Evolutionary conservation across 53 echinoderm and acorn worm species (phyloP), one percentile per base, ranked within the genome.

Genomic region (Hippasteria phrygiana): DNA sequence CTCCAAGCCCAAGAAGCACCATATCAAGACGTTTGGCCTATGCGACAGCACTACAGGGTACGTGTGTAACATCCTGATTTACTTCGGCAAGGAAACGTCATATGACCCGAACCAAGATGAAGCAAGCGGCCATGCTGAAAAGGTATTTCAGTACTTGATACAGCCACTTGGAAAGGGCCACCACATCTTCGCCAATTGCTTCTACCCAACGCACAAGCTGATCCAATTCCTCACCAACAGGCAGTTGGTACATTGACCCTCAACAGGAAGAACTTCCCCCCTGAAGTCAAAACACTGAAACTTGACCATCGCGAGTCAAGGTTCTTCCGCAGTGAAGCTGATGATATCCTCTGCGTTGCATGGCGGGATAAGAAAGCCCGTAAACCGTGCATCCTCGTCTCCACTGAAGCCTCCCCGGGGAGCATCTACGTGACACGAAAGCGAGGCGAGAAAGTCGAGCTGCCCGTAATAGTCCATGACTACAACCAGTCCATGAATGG

Each of bases 31-130:
- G 2, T 88, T 78, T 66, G 88, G 88, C 27, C 78, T 88, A 12
- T 77, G 78, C 45, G 78, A 88, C 78, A 88, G 88, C 78, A 40
- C 55, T 31, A 88, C 88, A 66, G 88, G 88, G 77, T 88, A 88
- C 16, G 78, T 63, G 33, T 78, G 65, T 33, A 88, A 88, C 39
- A 31, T 88, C 16, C 75, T 74, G 38, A 39, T 88, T 1, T 88
- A 88, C 62, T 88, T 88, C 35, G 88, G 88, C 17, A 88, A 43
- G 43, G 88, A 88, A 11, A 88, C 88, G 1, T 88, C 88, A 5
- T 88, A 78, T 51, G 55, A 88, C 43, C 54, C 73, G 29, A 62
- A 75, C 34, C 77, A 56, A 59, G 78, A 53, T 38, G 41, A 22
- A 13, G 59, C 31, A n/a, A 43, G 37, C 27, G 88, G 88, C 24